Conservation (phyloP, 2,113 vertebrate species). For the Falco punctatus region DNA sequence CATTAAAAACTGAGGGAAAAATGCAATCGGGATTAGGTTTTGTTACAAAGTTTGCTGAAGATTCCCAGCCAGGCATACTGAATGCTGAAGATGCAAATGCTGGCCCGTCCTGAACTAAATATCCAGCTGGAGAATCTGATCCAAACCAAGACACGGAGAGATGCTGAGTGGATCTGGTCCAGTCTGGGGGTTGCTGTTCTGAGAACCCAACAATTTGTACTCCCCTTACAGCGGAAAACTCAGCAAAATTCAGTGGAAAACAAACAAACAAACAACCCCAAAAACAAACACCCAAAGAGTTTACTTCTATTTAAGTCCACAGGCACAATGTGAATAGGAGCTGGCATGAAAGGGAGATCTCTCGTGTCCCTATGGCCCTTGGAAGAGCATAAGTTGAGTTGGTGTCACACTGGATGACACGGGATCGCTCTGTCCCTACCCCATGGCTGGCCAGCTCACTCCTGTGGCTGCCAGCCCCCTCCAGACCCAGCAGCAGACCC, state of each 20-base stretch:
- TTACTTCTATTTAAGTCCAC: neutral
- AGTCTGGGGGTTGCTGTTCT: neutral
- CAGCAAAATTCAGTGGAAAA: neutral
- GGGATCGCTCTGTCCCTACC: neutral
- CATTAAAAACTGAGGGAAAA: neutral
- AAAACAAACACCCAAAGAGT: neutral
- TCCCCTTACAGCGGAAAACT: neutral
- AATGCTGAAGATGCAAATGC: neutral
- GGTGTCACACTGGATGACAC: neutral
- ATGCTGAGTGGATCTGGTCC: neutral
- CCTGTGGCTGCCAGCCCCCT: neutral
- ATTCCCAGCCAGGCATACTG: neutral
- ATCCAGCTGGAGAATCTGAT: neutral
- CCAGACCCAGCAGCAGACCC: neutral
- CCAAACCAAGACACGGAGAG: neutral
- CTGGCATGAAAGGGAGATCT: neutral
- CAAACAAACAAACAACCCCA: too few relatives aligned
- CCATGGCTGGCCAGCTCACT: neutral
- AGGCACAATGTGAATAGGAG: neutral
- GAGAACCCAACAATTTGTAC: neutral
- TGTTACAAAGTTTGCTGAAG: neutral
- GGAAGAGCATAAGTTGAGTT: neutral
- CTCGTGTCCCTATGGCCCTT: neutral
- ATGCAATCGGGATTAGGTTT: neutral
- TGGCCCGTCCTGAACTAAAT: neutral